Base-by-base conservation (phyloP, 2,113 vertebrate genomes). In the Synodontis membranacea region DNA sequence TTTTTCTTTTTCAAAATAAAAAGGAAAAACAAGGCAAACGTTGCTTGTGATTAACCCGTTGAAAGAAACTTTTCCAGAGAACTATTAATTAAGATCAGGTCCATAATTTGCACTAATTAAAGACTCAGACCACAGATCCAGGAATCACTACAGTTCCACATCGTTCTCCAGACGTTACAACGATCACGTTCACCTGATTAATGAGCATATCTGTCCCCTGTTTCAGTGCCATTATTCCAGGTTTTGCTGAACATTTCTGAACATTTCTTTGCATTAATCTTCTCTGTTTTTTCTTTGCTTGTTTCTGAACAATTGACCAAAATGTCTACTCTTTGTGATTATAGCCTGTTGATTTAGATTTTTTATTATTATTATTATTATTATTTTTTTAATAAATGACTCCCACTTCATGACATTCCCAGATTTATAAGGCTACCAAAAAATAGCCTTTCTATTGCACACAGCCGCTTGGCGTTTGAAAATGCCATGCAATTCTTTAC, bases 11-110 rank as follows among this genome's bases (percentile, higher is more conserved):
- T 58, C 58, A 4, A 28, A 58, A 46, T 60, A 76, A 60, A 42
- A 84, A 76, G 5, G 17, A n/a, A 74, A 74, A 85, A 50, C 34
- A 50, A 78, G 84, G 39, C 54, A n/a, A 78, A 15, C 23, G 64
- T 34, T 86, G 50, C 78, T 87, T 78, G 37, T 50, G 56, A 78
- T 80, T 54, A 70, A 31, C 56, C 56, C 19, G 5, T 19, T 42
- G 52, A 17, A 83, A 82, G 15, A 62, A 86, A 86, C 58, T 50
- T 76, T 64, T 64, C 31, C 42, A 23, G 17, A 82, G 56, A 48
- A 56, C 68, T 86, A 82, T 79, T 85, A 42, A 56, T 86, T 79
- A 37, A 70, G 75, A 80, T 88, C 72, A 86, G 80, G 15, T 66
- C 19, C 46, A 42, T 50, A 81, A 81, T 80, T 39, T 58, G 52